phyloP scores from a whole-genome alignment of 2,888 invertebrate species.

The Aplocera efformata region DNA sequence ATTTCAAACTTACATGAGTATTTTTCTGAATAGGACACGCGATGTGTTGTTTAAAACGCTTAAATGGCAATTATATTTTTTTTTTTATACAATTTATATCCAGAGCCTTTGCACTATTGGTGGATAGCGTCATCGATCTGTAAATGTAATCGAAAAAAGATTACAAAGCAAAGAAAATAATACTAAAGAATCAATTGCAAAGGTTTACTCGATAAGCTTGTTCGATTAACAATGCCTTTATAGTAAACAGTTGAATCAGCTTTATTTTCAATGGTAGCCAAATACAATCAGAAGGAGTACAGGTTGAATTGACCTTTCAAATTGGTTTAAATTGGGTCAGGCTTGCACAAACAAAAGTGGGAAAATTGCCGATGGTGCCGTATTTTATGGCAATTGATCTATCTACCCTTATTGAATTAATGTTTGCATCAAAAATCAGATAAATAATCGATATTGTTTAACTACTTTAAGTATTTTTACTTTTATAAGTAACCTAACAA shows the following conservation, averaged over 20 bases:
- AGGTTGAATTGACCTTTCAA: constrained; percentile 69
- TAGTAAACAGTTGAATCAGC: constrained; percentile 51
- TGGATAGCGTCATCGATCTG: too few species aligned
- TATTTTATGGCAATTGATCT: constrained; percentile 47
- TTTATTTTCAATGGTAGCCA: constrained; percentile 58
- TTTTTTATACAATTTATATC: too few species aligned
- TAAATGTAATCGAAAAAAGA: too few species aligned
- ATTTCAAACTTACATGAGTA: too few species aligned
- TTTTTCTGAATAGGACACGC: too few species aligned
- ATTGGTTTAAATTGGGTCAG: constrained; percentile 72
- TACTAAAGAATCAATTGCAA: constrained; percentile 17
- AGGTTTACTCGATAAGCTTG: constrained; percentile 14
- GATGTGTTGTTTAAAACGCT: too few species aligned
- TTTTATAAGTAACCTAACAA: too few species aligned
- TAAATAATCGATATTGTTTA: neutral
- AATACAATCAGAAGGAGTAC: constrained; percentile 69
- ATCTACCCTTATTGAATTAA: constrained; percentile 47
- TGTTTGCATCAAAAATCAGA: constrained; percentile 25
- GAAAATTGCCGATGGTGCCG: constrained; percentile 52
- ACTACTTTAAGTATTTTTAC: too few species aligned
- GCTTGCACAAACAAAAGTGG: constrained; percentile 65
- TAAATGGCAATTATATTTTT: too few species aligned
- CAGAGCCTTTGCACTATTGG: too few species aligned
- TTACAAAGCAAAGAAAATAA: constrained; percentile 1
- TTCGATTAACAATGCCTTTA: constrained; percentile 37